Percentiles rank a stretch among this genome's conserved stretches.
These are phyloP conservation scores for Chamaedrilus cognettii DNA, from an alignment of 2,888 invertebrate genomes.

Conservation along the genomic window DNA sequence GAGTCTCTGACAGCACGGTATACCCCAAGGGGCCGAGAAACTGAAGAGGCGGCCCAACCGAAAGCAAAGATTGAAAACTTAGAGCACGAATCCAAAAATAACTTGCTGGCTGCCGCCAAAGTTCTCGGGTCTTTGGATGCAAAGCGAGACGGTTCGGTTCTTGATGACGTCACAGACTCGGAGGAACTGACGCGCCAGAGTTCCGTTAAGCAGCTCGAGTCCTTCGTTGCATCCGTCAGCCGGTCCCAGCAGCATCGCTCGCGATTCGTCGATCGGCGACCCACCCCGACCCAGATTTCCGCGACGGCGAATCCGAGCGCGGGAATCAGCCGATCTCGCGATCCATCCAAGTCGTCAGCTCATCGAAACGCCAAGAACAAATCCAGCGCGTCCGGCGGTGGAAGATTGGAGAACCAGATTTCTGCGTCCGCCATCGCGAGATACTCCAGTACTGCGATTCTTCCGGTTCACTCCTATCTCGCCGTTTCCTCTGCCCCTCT, in stretches of 20 bases:
- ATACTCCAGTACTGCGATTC: not conserved
- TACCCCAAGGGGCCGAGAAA: too few species aligned
- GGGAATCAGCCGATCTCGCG: not conserved
- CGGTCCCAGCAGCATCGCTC: not conserved
- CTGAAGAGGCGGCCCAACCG: too few species aligned
- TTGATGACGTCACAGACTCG: too few species aligned
- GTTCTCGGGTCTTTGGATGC: too few species aligned
- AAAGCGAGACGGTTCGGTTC: too few species aligned
- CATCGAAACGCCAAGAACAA: not conserved
- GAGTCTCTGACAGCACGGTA: too few species aligned
- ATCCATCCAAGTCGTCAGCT: not conserved
- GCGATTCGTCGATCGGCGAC: not conserved
- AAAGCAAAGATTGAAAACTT: too few species aligned
- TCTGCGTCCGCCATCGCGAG: not conserved
- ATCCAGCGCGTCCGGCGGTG: not conserved
- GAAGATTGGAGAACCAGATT: too few species aligned
- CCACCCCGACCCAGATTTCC: not conserved
- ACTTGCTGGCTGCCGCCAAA: too few species aligned
- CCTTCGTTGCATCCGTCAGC: slow-evolving; percentile 23
- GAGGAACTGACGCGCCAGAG: too few species aligned
- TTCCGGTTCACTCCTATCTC: too few species aligned
- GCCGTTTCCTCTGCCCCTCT: not conserved
- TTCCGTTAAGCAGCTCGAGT: slow-evolving; percentile 25
- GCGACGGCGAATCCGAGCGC: not conserved
- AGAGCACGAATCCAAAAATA: too few species aligned